Evolutionary conservation across 2,888 invertebrate species (phyloP).

Genomic region (Oxycera nigricornis): DNA sequence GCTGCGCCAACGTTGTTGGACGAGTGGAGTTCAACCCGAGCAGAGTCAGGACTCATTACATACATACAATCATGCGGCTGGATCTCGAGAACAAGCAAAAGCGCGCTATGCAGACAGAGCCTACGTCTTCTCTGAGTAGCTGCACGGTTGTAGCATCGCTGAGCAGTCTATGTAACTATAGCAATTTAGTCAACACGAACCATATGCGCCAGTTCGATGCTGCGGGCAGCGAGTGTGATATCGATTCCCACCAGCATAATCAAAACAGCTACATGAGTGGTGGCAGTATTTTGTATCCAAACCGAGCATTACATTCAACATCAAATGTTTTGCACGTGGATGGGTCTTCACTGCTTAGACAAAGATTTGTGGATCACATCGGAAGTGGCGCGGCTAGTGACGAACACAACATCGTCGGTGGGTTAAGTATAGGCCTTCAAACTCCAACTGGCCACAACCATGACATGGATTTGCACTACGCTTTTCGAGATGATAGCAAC

Average conservation of each 20-base stretch:
- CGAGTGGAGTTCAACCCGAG: conserved; percentile 96
- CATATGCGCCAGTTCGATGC: conserved; percentile 37
- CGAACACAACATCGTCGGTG: background rate
- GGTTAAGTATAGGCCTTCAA: background rate
- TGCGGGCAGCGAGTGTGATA: background rate
- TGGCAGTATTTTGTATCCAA: background rate
- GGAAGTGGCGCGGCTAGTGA: background rate
- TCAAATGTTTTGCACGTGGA: background rate
- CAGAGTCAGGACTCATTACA: conserved; percentile 94
- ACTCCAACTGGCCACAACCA: conserved; percentile 18
- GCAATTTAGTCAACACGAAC: conserved; percentile 38
- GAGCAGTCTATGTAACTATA: conserved; percentile 42
- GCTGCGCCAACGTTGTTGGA: conserved; percentile 90
- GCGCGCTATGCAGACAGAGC: conserved; percentile 48
- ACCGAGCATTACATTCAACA: background rate
- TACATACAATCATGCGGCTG: conserved; percentile 93
- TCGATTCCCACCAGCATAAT: background rate
- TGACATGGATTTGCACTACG: conserved; percentile 48
- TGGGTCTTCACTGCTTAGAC: background rate
- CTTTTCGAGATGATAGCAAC: conserved; percentile 46
- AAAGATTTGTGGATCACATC: background rate
- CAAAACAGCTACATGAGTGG: background rate
- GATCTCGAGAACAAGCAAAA: conserved; percentile 87
- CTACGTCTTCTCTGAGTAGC: conserved; percentile 6
- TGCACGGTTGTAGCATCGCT: background rate